Conservation (phyloP, 2,797 vertebrate species). For the Darevskia mixta region DNA sequence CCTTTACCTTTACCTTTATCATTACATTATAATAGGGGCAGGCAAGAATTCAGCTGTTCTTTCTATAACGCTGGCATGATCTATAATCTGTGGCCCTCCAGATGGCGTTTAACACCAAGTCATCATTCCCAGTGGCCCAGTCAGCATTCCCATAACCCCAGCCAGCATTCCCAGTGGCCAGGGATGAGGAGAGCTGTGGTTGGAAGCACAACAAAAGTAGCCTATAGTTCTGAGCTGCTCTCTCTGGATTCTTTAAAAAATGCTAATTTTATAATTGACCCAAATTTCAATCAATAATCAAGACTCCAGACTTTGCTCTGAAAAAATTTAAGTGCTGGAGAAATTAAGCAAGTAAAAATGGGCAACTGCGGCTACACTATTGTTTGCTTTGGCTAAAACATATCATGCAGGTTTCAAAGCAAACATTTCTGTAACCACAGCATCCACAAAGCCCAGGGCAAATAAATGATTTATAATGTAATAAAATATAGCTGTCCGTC, state of each 20-base stretch:
- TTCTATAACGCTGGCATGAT: background rate
- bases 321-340: background rate
- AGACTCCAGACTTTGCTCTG: background rate
- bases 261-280: background rate
- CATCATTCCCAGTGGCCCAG: background rate
- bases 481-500: conserved; percentile 7
- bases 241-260: background rate
- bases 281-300: background rate
- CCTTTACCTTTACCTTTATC: too few species aligned
- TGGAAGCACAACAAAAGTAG: background rate
- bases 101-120: background rate
- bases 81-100: too few species aligned
- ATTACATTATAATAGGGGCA: background rate
- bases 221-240: background rate
- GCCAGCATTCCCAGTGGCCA: background rate
- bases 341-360: background rate
- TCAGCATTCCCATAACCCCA: background rate
- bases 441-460: background rate
- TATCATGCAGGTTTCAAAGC: background rate
- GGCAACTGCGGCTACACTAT: background rate
- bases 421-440: background rate
- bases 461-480: conserved; percentile 15
- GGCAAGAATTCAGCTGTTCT: background rate
- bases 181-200: too few species aligned
- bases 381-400: conserved; percentile 3